phyloP scores from a whole-genome alignment of 64 coral and sea anemone species.

The Montipora efflorescens region DNA sequence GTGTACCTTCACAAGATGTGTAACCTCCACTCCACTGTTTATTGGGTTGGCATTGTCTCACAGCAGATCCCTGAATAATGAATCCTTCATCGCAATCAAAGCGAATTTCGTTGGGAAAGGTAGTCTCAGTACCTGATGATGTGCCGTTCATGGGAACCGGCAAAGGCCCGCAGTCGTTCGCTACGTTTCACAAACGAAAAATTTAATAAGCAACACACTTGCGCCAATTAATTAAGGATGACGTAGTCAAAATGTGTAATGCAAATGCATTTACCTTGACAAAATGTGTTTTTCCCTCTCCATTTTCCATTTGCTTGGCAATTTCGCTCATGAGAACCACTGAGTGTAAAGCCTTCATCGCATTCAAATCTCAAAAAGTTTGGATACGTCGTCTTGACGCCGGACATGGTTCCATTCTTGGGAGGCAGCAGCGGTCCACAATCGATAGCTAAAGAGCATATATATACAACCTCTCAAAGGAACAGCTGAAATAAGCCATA shows the following conservation, averaged over 20 bases:
- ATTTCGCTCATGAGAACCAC: conserved; percentile 7
- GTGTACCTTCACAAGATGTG: conserved; percentile 27
- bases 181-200: background rate
- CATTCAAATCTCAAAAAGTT: too few species aligned
- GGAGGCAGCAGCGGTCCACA: background rate
- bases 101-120: conserved; percentile 9
- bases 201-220: too few species aligned
- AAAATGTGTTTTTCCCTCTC: conserved; percentile 32
- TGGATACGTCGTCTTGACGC: conserved; percentile 28
- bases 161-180: background rate
- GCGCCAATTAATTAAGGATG: too few species aligned
- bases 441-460: background rate
- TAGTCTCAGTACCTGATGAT: background rate
- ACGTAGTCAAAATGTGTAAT: too few species aligned
- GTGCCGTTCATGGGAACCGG: conserved; percentile 9
- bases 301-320: background rate
- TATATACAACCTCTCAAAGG: too few species aligned
- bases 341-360: background rate
- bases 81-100: conserved; percentile 53
- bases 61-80: conserved; percentile 3
- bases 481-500: too few species aligned
- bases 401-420: conserved; percentile 24
- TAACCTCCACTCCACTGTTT: conserved; percentile 43
- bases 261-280: conserved; percentile 18
- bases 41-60: conserved; percentile 28